Percentiles rank a stretch among this genome's conserved stretches.
Conservation (phyloP, 2,113 vertebrate genomes). For the Hymenochirus boettgeri region DNA sequence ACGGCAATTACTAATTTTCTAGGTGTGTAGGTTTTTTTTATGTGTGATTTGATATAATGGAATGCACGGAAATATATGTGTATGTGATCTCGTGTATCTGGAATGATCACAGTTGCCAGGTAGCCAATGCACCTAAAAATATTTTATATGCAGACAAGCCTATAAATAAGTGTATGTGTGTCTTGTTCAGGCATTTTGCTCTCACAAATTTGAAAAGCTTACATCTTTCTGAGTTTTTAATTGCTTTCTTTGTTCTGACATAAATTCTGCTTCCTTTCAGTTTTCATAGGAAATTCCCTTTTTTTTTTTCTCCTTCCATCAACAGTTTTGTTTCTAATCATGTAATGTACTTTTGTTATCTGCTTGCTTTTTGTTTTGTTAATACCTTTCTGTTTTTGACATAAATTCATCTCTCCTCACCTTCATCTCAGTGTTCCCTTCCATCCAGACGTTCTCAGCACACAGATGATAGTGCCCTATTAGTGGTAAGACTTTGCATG, state of each 20-base stretch:
- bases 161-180: no score
- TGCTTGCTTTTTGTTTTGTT: slow-evolving; percentile 49
- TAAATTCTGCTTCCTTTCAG: slow-evolving; percentile 25
- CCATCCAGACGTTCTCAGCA: slow-evolving; percentile 95
- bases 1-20: no score
- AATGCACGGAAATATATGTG: no score
- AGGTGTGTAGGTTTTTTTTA: no score
- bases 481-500: slow-evolving; percentile 85
- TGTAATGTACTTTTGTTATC: slow-evolving; percentile 33
- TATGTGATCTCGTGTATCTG: no score
- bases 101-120: no score
- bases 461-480: slow-evolving; percentile 97
- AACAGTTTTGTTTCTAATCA: slow-evolving; percentile 3
- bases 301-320: slow-evolving; percentile 9
- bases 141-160: neutral
- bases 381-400: slow-evolving; percentile 61
- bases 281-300: slow-evolving; percentile 16
- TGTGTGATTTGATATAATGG: no score
- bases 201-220: no score
- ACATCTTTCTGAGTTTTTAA: no score
- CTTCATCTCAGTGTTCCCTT: slow-evolving; percentile 74
- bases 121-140: no score
- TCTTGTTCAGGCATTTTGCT: no score
- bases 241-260: slow-evolving; percentile 6
- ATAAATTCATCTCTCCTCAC: slow-evolving; percentile 59